These are phyloP conservation scores for Eumaeus atala DNA, from an alignment of 1,140 invertebrate genomes.

Conservation along the genomic window DNA sequence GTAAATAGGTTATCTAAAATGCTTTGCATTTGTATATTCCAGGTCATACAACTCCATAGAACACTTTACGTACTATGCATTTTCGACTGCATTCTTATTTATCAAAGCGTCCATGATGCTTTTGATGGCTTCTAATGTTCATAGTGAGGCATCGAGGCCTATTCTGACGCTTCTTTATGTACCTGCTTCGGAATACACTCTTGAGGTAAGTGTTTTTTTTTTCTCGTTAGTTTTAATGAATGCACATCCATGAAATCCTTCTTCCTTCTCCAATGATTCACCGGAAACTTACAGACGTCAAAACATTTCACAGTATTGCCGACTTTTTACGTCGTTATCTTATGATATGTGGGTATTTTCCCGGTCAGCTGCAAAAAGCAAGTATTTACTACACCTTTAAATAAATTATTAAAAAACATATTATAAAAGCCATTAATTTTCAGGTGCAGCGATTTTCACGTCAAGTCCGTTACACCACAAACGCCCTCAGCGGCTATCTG, in stretches of 20 bases:
- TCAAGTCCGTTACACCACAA: slow-evolving; percentile 14
- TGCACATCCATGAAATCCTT: neutral
- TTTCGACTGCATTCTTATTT: slow-evolving; percentile 10
- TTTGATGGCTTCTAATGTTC: slow-evolving; percentile 9
- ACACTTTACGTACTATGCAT: slow-evolving; percentile 10
- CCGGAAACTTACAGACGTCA: no score
- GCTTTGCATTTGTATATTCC: neutral
- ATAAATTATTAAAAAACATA: neutral
- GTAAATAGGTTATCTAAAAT: no score
- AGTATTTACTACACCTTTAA: no score
- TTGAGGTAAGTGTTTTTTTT: slow-evolving; percentile 11
- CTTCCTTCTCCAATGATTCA: neutral
- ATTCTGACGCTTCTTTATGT: slow-evolving; percentile 6
- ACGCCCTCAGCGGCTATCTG: slow-evolving; percentile 9
- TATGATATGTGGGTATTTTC: no score
- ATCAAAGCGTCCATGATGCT: slow-evolving; percentile 3
- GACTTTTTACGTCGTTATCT: no score
- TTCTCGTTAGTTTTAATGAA: neutral
- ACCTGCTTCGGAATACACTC: slow-evolving; percentile 4
- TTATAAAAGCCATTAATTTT: neutral
- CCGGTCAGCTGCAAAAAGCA: no score
- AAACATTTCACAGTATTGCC: no score
- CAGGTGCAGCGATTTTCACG: slow-evolving; percentile 14
- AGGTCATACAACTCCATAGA: neutral
- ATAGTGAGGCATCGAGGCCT: slow-evolving; percentile 10